Base-by-base conservation (phyloP, 2,113 vertebrate genomes). In the Spilogale gracilis region DNA sequence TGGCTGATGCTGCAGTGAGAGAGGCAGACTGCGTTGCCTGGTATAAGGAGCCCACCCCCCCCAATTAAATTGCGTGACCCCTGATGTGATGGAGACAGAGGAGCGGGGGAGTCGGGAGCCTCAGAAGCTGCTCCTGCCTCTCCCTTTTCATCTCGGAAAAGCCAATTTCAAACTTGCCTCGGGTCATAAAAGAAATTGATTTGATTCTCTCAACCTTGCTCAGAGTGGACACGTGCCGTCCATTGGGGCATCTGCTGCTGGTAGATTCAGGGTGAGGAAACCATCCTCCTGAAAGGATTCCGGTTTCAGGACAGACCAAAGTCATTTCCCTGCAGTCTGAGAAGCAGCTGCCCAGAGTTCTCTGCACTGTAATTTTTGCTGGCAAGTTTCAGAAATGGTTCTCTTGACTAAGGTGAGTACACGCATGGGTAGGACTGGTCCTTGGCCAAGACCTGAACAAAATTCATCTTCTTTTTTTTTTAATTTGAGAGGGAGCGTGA, bases 141-240 rank as follows among this genome's bases (percentile, higher is more conserved):
- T 84, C 91, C 58, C 48, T 95, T 85, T 87, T 97, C 97, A 92
- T 98, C 96, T 92, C 4, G 0, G 93, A 97, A 98, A 93, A 98
- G 94, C 84, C 96, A 96, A 97, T 98, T 98, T 96, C 81, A 97
- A 97, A 85, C 81, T 96, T 38, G 96, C 98, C 98, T 98, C 27
- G 0, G 81, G 97, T 97, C 94, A 83, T 89, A 74, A 88, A 95
- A 89, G 84, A 98, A 98, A 98, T 98, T 97, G 97, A 98, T 96
- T 96, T 97, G 97, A 91, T 97, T 98, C 95, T 92, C 96, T 96
- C 92, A 88, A 30, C 81, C 94, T 96, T 91, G 90, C 94, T 95
- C 25, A 0, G 91, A 94, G 89, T 97, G 94, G 97, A 97, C 97
- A 91, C 91, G 58, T 16, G 92, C 94, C 67, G 78, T 89, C 84